These are phyloP conservation scores for Rhagoletis zephyria DNA, from an alignment of 1,140 invertebrate species.

Conservation along the genomic window DNA sequence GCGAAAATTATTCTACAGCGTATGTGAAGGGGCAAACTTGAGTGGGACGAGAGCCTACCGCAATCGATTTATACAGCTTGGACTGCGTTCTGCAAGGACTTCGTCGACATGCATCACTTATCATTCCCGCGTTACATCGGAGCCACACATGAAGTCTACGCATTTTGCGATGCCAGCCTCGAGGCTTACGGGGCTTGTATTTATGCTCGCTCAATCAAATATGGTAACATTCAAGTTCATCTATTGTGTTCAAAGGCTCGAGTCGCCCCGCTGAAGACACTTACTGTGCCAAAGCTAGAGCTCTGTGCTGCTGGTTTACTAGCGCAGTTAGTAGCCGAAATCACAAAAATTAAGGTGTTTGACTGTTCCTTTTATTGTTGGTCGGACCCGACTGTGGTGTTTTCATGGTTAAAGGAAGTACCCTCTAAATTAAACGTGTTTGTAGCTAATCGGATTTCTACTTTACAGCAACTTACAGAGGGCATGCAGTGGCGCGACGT, in stretches of 20 bases:
- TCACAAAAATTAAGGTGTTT: constrained; percentile 41
- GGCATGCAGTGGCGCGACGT: constrained; percentile 58
- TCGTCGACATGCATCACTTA: neutral
- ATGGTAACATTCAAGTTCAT: constrained; percentile 55
- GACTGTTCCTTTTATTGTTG: constrained; percentile 57
- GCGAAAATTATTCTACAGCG: constrained; percentile 63
- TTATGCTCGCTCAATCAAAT: constrained; percentile 57
- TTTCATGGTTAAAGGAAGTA: constrained; percentile 63
- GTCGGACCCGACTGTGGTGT: constrained; percentile 66
- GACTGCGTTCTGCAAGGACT: constrained; percentile 4
- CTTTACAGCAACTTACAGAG: constrained; percentile 63
- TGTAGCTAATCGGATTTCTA: constrained; percentile 64
- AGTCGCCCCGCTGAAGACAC: constrained; percentile 63
- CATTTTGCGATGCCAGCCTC: constrained; percentile 72
- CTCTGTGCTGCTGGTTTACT: constrained; percentile 61
- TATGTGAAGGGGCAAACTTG: constrained; percentile 59
- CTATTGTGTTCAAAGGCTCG: constrained; percentile 66
- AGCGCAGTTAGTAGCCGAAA: constrained; percentile 59
- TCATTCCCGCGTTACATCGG: constrained; percentile 45
- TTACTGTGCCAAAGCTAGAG: constrained; percentile 64
- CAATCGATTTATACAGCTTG: neutral
- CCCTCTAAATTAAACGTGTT: constrained; percentile 60
- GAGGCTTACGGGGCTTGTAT: constrained; percentile 69
- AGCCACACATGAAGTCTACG: constrained; percentile 59
- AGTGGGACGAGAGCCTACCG: constrained; percentile 47